These are phyloP conservation scores for Lophotis ruficrista DNA, from an alignment of 2,113 vertebrate genomes.

Conservation along the genomic window DNA sequence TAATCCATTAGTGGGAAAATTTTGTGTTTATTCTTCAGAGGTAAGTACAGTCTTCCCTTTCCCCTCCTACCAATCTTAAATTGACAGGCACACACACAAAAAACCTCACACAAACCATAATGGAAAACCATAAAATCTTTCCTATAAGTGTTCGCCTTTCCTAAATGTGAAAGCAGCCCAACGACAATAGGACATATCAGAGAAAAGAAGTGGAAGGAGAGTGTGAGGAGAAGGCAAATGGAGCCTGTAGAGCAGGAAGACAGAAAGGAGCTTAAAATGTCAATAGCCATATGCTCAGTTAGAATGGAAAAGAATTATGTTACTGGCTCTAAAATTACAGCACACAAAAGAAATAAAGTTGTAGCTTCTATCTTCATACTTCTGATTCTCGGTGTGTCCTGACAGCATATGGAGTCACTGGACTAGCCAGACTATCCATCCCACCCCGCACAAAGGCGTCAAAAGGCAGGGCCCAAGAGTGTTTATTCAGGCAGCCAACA, in stretches of 20 bases:
- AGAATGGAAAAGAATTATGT: not conserved
- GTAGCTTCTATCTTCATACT: not conserved
- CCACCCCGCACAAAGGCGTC: not conserved
- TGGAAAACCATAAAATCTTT: not conserved
- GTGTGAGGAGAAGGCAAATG: not conserved
- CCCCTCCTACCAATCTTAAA: not conserved
- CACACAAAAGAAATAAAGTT: not conserved
- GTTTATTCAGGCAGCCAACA: not conserved
- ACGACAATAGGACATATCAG: not conserved
- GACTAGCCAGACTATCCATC: not conserved
- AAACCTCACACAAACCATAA: not conserved
- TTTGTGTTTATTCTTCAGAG: not conserved
- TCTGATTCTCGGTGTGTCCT: not conserved
- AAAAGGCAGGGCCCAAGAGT: not conserved
- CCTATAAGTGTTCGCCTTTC: not conserved
- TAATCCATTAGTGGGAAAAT: rapidly evolving
- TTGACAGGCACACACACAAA: not conserved
- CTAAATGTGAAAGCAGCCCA: not conserved
- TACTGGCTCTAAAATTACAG: not conserved
- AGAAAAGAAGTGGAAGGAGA: not conserved
- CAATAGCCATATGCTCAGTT: not conserved
- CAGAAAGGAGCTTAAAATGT: not conserved
- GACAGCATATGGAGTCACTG: not conserved
- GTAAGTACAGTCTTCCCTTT: not conserved
- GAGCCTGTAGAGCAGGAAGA: not conserved